Evolutionary conservation across 1,140 invertebrate species (phyloP).

Genomic region (Drosophila bipectinata): DNA sequence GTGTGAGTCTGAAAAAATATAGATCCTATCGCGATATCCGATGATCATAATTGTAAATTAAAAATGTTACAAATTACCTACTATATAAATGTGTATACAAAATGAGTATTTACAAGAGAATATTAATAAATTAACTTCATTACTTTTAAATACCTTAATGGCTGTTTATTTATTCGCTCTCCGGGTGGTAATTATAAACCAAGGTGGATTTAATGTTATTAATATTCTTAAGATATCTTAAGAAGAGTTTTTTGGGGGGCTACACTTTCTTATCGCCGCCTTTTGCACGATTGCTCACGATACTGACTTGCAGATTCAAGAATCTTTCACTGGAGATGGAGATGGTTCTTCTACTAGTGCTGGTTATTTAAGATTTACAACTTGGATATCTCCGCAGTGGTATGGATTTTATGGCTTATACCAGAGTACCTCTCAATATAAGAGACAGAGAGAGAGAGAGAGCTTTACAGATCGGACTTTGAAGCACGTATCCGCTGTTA

Average conservation of each 20-base stretch:
- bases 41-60: slow-evolving; percentile 15
- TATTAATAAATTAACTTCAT: slow-evolving; percentile 12
- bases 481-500: slow-evolving; percentile 29
- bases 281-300: neutral
- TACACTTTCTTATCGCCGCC: neutral
- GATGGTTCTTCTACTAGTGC: slow-evolving; percentile 7
- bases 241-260: neutral
- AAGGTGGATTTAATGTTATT: too few species aligned
- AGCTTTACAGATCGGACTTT: slow-evolving; percentile 56
- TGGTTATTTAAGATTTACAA: slow-evolving; percentile 43
- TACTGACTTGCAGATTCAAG: slow-evolving; percentile 42
- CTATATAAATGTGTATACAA: slow-evolving; percentile 1
- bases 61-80: slow-evolving; percentile 8
- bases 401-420: too few species aligned
- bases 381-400: neutral
- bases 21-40: slow-evolving; percentile 3
- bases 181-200: neutral
- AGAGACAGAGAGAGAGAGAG: neutral
- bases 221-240: too few species aligned
- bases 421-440: too few species aligned
- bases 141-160: slow-evolving; percentile 8
- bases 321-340: neutral
- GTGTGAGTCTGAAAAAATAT: slow-evolving; percentile 7
- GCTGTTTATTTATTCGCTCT: neutral
- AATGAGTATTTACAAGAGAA: neutral